These are phyloP conservation scores for Meiosimyza platycephala DNA, from an alignment of 2,888 invertebrate species.

Conservation along the genomic window DNA sequence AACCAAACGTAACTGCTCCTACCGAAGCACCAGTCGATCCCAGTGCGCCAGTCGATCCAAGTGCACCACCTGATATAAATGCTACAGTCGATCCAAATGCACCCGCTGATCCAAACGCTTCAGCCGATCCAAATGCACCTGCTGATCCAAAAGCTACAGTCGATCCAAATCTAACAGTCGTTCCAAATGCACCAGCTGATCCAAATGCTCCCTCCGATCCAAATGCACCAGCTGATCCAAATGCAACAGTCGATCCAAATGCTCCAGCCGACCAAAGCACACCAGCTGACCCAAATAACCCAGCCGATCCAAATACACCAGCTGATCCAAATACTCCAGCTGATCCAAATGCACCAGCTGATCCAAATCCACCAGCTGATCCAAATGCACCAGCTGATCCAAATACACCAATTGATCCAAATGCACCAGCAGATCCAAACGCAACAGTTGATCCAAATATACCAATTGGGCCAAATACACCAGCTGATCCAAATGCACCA, in stretches of 20 bases:
- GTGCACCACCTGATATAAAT: conserved; percentile 33
- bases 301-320: conserved; percentile 13
- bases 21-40: conserved; percentile 44
- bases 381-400: conserved; percentile 20
- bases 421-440: conserved; percentile 20
- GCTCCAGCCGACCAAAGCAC: conserved; percentile 24
- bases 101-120: conserved; percentile 21
- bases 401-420: conserved; percentile 17
- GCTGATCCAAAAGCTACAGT: conserved; percentile 33
- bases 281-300: conserved; percentile 24
- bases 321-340: conserved; percentile 27
- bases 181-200: conserved; percentile 38
- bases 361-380: conserved; percentile 29
- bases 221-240: conserved; percentile 37
- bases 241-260: conserved; percentile 21
- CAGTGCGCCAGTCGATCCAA: conserved; percentile 41
- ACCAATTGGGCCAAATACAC: neutral
- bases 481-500: conserved; percentile 36
- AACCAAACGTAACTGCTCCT: conserved; percentile 32
- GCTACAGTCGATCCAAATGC: conserved; percentile 37
- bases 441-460: conserved; percentile 29
- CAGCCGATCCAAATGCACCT: conserved; percentile 37
- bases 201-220: conserved; percentile 34
- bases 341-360: conserved; percentile 27
- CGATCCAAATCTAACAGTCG: conserved; percentile 33